Percentiles rank a stretch among this genome's conserved stretches.
Evolutionary conservation across 37 sponge, comb jelly and placozoan species (phyloP).

Genomic region (Petrosia ficiformis): DNA sequence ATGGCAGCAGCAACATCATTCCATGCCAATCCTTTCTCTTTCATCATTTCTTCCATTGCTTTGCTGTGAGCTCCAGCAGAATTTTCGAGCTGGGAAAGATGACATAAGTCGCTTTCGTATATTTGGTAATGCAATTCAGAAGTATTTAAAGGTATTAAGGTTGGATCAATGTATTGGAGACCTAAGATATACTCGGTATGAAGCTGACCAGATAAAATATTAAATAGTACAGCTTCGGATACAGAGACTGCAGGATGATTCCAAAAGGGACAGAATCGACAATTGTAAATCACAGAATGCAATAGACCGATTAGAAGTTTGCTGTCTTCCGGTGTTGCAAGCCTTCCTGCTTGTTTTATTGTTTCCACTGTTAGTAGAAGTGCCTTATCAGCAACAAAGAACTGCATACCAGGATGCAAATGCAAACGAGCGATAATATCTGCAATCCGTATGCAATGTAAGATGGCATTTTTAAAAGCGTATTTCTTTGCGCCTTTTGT

Average conservation of each 20-base stretch:
- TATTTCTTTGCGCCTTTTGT: too few species aligned
- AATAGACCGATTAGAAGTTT: slow-evolving; percentile 10
- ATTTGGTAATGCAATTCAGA: slow-evolving; percentile 64
- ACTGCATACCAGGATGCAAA: slow-evolving; percentile 68
- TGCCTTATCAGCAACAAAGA: slow-evolving; percentile 25
- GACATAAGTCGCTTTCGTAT: slow-evolving; percentile 63
- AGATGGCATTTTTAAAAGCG: slow-evolving; percentile 25
- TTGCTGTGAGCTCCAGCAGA: not conserved
- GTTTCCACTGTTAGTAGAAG: slow-evolving; percentile 14
- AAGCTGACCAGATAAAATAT: slow-evolving; percentile 28
- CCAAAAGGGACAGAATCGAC: slow-evolving; percentile 67
- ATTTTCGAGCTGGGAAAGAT: slow-evolving; percentile 16
- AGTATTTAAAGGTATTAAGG: slow-evolving; percentile 1
- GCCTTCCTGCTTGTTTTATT: not conserved
- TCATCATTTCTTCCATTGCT: slow-evolving; percentile 44
- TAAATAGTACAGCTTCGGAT: slow-evolving; percentile 57
- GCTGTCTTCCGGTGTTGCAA: slow-evolving; percentile 23
- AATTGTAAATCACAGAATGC: slow-evolving; percentile 4
- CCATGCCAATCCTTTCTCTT: slow-evolving; percentile 46
- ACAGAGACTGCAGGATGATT: slow-evolving; percentile 45
- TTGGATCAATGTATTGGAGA: not conserved
- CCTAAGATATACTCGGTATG: slow-evolving; percentile 36
- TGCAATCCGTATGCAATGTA: not conserved
- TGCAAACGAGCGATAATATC: slow-evolving; percentile 8
- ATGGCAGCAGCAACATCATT: slow-evolving; percentile 38